A percentile compares a stretch with the other conserved stretches of the same genome.
These are phyloP conservation scores for Meteorus cinctellus DNA, from an alignment of 2,888 invertebrate species.

Conservation along the genomic window DNA sequence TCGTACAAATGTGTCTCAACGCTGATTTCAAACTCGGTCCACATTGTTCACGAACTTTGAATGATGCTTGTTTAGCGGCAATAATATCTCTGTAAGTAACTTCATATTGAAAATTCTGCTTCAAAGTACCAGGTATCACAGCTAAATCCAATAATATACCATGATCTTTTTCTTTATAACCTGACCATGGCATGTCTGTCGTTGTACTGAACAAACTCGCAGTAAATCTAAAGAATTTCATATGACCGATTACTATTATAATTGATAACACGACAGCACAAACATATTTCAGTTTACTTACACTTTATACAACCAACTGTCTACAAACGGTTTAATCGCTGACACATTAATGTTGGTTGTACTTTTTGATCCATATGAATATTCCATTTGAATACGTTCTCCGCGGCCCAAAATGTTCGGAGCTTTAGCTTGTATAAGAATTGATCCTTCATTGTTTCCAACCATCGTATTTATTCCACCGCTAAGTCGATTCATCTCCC, in stretches of 20 bases:
- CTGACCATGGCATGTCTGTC: slow-evolving; percentile 86
- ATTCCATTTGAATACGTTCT: slow-evolving; percentile 87
- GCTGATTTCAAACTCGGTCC: slow-evolving; percentile 94
- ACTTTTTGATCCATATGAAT: slow-evolving; percentile 88
- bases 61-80: slow-evolving; percentile 83
- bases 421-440: slow-evolving; percentile 83
- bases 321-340: slow-evolving; percentile 89
- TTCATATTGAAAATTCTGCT: slow-evolving; percentile 92
- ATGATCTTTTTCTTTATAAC: slow-evolving; percentile 85
- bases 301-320: slow-evolving; percentile 80
- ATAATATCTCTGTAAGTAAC: slow-evolving; percentile 87
- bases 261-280: not conserved
- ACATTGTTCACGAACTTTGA: slow-evolving; percentile 90
- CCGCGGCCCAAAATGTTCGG: slow-evolving; percentile 93
- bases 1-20: slow-evolving; percentile 84
- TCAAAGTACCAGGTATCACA: slow-evolving; percentile 79
- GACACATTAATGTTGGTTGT: slow-evolving; percentile 87
- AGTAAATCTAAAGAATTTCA: slow-evolving; percentile 77
- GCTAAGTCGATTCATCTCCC: slow-evolving; percentile 86
- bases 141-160: slow-evolving; percentile 87
- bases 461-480: slow-evolving; percentile 91
- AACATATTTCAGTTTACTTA: slow-evolving; percentile 72
- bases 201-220: slow-evolving; percentile 84
- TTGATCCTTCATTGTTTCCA: slow-evolving; percentile 92
- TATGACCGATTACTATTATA: not conserved